Percentiles rank a stretch among this genome's conserved stretches.
Evolutionary conservation across 2,797 vertebrate genomes (phyloP).

Genomic region (Danio albolineatus): DNA sequence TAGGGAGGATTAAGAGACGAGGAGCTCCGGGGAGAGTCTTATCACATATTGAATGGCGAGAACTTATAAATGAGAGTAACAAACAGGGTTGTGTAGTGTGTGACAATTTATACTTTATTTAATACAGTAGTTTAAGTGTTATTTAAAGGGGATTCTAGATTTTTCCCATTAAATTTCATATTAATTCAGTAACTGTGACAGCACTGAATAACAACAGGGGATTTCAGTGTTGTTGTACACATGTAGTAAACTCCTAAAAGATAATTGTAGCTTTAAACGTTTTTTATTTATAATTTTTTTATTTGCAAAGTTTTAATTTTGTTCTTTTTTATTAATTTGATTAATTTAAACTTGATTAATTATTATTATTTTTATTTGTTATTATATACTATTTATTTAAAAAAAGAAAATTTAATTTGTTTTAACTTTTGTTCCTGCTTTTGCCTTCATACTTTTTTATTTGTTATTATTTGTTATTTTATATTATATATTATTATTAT

Average conservation of each 20-base stretch:
- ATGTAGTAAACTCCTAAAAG: not conserved
- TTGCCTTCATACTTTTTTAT: no score
- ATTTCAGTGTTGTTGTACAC: not conserved
- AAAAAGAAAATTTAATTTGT: no score
- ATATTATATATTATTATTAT: no score
- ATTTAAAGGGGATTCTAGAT: not conserved
- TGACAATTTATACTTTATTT: not conserved
- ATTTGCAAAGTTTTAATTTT: no score
- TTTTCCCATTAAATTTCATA: not conserved
- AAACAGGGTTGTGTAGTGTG: not conserved
- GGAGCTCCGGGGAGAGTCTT: constrained; percentile 11
- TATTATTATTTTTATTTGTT: not conserved
- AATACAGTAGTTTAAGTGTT: not conserved
- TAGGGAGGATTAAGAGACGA: constrained; percentile 18
- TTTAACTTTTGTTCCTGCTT: no score
- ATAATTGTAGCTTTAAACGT: not conserved
- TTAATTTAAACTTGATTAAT: no score
- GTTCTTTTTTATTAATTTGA: not conserved
- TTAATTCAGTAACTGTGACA: not conserved
- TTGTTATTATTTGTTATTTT: no score
- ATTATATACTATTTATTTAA: no score
- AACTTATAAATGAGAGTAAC: constrained; percentile 1
- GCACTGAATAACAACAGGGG: not conserved
- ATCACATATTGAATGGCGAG: constrained; percentile 3
- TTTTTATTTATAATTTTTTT: no score